phyloP scores from a whole-genome alignment of 2,888 invertebrate genomes.

The Argyra leucocephala region DNA sequence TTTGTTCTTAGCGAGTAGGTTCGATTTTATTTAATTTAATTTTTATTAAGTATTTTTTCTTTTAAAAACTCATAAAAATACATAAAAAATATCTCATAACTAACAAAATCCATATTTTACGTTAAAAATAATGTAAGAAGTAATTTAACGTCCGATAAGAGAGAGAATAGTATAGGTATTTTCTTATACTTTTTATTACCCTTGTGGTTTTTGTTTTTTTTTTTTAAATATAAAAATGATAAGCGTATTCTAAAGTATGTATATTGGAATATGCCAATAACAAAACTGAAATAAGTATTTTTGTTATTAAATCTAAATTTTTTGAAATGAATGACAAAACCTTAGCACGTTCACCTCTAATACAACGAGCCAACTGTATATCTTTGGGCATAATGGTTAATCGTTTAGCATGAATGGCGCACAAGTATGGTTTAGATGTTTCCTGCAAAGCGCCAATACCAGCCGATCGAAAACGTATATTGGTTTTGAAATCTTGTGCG shows the following conservation, averaged over 20 bases:
- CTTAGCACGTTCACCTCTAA: constrained; percentile 93
- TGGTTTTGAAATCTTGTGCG: constrained; percentile 94
- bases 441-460: constrained; percentile 86
- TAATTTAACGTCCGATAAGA: no score
- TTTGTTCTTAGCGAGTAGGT: no score
- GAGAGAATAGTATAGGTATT: no score
- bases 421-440: constrained; percentile 63
- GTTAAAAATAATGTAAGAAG: no score
- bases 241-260: neutral
- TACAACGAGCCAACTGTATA: constrained; percentile 90
- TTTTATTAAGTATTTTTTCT: no score
- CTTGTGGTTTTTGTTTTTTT: neutral
- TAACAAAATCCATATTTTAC: no score
- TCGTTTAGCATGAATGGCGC: constrained; percentile 93
- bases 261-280: neutral
- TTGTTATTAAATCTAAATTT: constrained; percentile 10
- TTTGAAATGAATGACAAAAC: constrained; percentile 25
- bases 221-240: neutral
- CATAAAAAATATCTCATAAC: no score
- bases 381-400: constrained; percentile 98
- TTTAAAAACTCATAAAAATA: no score
- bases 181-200: neutral
- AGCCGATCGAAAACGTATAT: constrained; percentile 89
- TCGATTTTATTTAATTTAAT: no score
- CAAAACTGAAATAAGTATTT: neutral